These are phyloP conservation scores for Cosmia pyralina DNA, from an alignment of 2,888 invertebrate species.

Conservation along the genomic window DNA sequence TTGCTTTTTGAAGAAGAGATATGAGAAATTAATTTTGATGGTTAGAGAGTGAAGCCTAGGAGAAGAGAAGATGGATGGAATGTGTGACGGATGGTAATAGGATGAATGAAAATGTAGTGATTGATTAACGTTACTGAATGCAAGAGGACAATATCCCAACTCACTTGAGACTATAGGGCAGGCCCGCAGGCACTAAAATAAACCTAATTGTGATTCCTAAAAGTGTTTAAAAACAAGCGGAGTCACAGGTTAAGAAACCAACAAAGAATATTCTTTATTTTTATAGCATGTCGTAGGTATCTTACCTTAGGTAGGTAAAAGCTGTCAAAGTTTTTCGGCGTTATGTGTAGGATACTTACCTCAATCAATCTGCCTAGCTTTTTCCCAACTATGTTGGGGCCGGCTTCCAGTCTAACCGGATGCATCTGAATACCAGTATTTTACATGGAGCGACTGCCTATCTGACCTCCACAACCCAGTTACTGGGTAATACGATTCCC, in stretches of 20 bases:
- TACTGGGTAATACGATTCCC: too few relatives aligned
- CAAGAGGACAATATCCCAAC: background rate
- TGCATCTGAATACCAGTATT: too few relatives aligned
- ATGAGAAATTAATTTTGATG: too few relatives aligned
- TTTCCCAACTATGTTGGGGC: background rate
- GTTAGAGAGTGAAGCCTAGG: background rate
- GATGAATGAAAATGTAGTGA: background rate
- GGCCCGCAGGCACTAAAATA: background rate
- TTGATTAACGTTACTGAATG: background rate
- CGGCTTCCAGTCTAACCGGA: background rate
- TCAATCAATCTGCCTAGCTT: too few relatives aligned
- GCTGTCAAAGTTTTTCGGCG: background rate
- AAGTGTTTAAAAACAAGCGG: background rate
- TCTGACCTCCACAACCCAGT: too few relatives aligned
- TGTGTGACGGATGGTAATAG: background rate
- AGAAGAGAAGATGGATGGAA: background rate
- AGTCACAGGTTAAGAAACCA: background rate
- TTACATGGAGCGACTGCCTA: too few relatives aligned
- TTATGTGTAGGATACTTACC: background rate
- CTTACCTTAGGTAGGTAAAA: background rate
- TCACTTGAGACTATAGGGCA: background rate
- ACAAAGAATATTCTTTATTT: background rate
- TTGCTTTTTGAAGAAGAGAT: too few relatives aligned
- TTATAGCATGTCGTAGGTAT: background rate
- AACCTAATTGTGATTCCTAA: background rate